Conservation (phyloP, 2,888 invertebrate genomes). For the Ptycholaimellus sp. region DNA sequence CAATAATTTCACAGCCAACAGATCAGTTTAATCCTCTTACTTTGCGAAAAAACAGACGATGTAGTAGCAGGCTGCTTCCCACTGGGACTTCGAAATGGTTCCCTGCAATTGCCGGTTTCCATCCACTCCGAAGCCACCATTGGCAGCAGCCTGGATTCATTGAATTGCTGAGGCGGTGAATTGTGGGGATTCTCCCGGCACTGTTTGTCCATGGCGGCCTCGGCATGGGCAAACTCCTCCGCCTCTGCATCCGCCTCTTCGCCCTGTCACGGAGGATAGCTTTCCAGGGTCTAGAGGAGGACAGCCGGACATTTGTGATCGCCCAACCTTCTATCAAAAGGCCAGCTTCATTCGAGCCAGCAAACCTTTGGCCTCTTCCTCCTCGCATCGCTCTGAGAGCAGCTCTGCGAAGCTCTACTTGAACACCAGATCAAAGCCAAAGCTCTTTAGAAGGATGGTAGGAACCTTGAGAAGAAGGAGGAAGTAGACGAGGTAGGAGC, state of each 20-base stretch:
- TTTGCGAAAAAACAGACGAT: constrained; percentile 19
- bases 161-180: no score
- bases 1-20: not conserved
- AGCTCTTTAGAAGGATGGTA: not conserved
- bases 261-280: not conserved
- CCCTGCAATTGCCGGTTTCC: no score
- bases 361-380: constrained; percentile 7
- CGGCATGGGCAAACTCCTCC: constrained; percentile 11
- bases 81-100: constrained; percentile 20
- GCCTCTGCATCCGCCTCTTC: no score
- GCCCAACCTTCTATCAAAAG: not conserved
- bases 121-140: no score
- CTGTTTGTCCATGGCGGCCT: constrained; percentile 7
- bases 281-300: not conserved
- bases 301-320: no score
- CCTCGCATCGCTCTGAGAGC: constrained; percentile 5
- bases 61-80: constrained; percentile 24
- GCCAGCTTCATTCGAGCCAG: constrained; percentile 13
- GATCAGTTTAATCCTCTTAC: not conserved
- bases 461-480: constrained; percentile 31
- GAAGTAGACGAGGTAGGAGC: constrained; percentile 89
- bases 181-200: no score
- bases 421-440: constrained; percentile 19
- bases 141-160: no score
- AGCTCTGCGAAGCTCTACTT: constrained; percentile 16